Percentiles rank a stretch among this genome's conserved stretches.
Evolutionary conservation across 2,888 invertebrate genomes (phyloP).

Genomic region (Chydorus sphaericus): DNA sequence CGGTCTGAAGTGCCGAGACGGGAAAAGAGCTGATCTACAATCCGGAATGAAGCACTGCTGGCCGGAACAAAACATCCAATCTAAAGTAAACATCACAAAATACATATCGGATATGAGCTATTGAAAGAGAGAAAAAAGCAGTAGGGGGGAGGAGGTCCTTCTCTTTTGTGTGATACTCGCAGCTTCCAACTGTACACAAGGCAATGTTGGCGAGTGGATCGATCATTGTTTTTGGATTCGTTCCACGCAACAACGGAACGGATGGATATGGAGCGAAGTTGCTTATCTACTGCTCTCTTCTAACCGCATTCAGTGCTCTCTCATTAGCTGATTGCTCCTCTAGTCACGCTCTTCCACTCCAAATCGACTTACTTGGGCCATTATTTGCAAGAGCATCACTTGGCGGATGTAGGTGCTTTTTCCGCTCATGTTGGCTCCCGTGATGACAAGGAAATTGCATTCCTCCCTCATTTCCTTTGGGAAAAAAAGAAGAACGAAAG

Average conservation of each 20-base stretch:
- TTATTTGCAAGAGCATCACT: conserved; percentile 70
- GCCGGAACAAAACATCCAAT: conserved; percentile 79
- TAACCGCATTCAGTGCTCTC: too few species aligned
- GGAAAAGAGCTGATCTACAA: conserved; percentile 66
- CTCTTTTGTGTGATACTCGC: too few species aligned
- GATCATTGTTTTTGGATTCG: too few species aligned
- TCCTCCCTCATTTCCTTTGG: conserved; percentile 54
- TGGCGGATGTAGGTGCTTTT: conserved; percentile 86
- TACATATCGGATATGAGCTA: not conserved
- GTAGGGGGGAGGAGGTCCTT: too few species aligned
- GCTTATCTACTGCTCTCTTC: not conserved
- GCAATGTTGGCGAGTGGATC: too few species aligned
- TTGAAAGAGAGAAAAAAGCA: not conserved
- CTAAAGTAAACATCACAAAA: conserved; percentile 31
- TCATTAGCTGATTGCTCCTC: too few species aligned
- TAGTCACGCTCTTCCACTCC: not conserved
- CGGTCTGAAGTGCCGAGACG: conserved; percentile 72
- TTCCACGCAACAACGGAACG: too few species aligned
- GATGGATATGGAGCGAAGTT: not conserved
- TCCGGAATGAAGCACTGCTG: conserved; percentile 52
- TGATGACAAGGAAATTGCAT: conserved; percentile 67
- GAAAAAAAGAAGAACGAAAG: conserved; percentile 23
- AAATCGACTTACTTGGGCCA: conserved; percentile 88
- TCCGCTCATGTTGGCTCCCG: conserved; percentile 92
- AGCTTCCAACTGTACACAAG: too few species aligned